Base-by-base conservation (phyloP, 2,113 vertebrate species). In the Microcebus griseorufus region DNA sequence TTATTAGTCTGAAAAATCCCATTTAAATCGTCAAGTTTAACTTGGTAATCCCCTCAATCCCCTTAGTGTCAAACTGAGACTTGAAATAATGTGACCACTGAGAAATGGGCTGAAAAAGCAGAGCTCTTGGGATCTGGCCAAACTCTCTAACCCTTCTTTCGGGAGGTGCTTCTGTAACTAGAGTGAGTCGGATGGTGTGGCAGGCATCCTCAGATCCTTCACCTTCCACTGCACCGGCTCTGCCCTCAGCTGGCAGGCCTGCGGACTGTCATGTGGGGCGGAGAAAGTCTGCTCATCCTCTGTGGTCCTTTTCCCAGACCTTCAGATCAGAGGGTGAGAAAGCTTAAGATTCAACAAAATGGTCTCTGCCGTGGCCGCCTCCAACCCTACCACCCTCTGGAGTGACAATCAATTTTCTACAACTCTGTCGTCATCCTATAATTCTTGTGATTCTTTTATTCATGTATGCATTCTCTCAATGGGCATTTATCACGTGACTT, bases 31-130 rank as follows among this genome's bases (percentile, higher is more conserved):
- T 48, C 42, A 67, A 72, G 20, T 34, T 11, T 80, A 69, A 90
- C 48, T 78, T 14, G 27, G 5, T 78, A 89, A 4, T 39, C 53
- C 39, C 39, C 58, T 81, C 22, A 29, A 6, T 72, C 4, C 76
- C 53, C n/a, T 78, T n/a, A 55, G 8, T 58, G 14, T 93, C 79
- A 87, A 69, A 93, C n/a, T 70, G 45, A 67, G 45, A 81, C 48
- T 79, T 97, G 42, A 55, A 90, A 37, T 72, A 60, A 93, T 72
- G 20, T 81, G 53, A 75, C 39, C 18, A 17, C 64, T 64, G 72
- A 81, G 34, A 67, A 67, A 45, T 70, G 12, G 13, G 22, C 37
- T 73, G 7, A 37, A 67, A 91, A 84, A 67, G 20, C 14, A 23
- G 8, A 84, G 13, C 13, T 92, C 18, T 88, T 79, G 64, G 29